Evolutionary conservation across 64 coral and sea anemone genomes (phyloP).

Genomic region (Astreopora myriophthalma): DNA sequence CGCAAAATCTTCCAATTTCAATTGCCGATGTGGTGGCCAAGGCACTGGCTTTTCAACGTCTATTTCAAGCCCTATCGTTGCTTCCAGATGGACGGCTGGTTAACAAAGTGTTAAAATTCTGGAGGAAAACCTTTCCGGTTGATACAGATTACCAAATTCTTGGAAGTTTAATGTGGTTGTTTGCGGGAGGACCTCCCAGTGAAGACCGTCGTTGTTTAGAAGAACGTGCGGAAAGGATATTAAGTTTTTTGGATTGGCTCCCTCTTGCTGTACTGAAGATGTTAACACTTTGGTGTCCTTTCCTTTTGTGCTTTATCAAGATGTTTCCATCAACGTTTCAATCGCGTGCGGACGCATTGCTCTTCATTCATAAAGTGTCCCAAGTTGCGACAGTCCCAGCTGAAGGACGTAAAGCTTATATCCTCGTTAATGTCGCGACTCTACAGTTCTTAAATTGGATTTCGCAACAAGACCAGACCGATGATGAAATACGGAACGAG

Average conservation of each 20-base stretch:
- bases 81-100: neutral
- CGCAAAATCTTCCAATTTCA: neutral
- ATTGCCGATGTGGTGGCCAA: no score
- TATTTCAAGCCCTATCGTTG: neutral
- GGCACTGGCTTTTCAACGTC: neutral
- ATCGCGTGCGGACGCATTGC: neutral
- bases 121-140: neutral
- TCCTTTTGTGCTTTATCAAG: neutral
- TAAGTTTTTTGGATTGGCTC: neutral
- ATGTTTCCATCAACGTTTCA: neutral
- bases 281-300: neutral
- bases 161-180: neutral
- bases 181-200: neutral
- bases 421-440: neutral
- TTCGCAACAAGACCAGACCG: neutral
- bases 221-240: neutral
- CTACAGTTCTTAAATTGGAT: neutral
- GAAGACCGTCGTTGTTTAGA: neutral
- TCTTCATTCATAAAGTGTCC: neutral
- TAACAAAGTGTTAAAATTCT: neutral
- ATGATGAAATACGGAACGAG: neutral
- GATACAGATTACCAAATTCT: neutral
- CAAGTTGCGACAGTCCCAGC: neutral
- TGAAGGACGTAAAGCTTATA: neutral
- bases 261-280: neutral